These are phyloP conservation scores for Alouatta palliata DNA, from an alignment of 2,113 vertebrate genomes.

Conservation along the genomic window DNA sequence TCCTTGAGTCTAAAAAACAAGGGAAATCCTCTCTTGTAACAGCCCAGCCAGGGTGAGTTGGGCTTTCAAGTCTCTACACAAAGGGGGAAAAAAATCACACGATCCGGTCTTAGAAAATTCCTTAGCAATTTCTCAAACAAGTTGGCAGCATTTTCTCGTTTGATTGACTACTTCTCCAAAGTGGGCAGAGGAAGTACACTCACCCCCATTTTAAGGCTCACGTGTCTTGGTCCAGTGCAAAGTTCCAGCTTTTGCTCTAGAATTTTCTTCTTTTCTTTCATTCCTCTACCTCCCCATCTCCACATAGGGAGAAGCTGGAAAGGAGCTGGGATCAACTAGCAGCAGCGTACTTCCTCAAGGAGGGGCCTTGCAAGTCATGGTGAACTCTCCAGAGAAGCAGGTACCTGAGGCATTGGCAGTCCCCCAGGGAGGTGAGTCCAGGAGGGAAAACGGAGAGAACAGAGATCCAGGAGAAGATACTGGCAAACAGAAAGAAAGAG, in stretches of 20 bases:
- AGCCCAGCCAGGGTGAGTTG: not conserved
- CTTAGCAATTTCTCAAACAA: not conserved
- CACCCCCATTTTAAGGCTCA: not conserved
- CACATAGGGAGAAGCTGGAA: not conserved
- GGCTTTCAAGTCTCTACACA: not conserved
- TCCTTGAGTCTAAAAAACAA: not conserved
- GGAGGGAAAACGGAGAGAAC: not conserved
- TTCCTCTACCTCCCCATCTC: not conserved
- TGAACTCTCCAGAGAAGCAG: not conserved
- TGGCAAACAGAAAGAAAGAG: not conserved
- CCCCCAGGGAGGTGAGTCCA: not conserved
- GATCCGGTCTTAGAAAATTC: not conserved
- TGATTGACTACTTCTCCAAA: not conserved
- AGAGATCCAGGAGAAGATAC: not conserved
- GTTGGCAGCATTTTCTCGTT: not conserved
- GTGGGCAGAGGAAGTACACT: not conserved
- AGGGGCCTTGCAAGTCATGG: not conserved
- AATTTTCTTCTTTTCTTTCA: not conserved
- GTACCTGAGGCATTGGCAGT: not conserved
- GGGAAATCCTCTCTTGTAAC: not conserved
- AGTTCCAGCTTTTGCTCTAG: not conserved
- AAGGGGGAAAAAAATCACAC: not conserved
- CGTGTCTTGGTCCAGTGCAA: not conserved
- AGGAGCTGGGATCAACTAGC: not conserved
- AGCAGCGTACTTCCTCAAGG: not conserved